Conservation (phyloP, 2,797 vertebrate genomes). For the Pelodytes ibericus region DNA sequence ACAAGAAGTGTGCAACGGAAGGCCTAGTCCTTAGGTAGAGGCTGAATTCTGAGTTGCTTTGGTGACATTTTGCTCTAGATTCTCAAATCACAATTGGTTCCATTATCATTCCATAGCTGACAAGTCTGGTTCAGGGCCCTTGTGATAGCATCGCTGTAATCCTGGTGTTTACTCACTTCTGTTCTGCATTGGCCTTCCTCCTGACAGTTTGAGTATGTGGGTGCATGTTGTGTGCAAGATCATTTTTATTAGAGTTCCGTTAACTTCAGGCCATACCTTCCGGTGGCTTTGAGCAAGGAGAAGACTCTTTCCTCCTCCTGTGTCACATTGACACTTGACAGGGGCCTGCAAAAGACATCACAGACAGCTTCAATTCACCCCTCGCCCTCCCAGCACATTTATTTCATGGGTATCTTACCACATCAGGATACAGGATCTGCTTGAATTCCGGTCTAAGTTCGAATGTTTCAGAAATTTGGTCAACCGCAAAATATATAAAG, state of each 20-base stretch:
- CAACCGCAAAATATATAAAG: slow-evolving; percentile 91
- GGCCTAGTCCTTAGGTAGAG: too few relatives aligned
- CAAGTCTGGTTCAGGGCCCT: too few relatives aligned
- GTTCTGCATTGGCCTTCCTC: slow-evolving; percentile 47
- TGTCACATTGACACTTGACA: slow-evolving; percentile 50
- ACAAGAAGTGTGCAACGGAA: too few relatives aligned
- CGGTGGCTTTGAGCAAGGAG: slow-evolving; percentile 62
- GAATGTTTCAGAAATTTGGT: slow-evolving; percentile 88
- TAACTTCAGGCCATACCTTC: slow-evolving; percentile 76
- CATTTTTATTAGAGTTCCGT: slow-evolving; percentile 79
- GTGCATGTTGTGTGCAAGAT: slow-evolving; percentile 70
- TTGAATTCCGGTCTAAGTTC: slow-evolving; percentile 97
- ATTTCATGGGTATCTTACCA: slow-evolving; percentile 80
- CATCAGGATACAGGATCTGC: slow-evolving; percentile 98
- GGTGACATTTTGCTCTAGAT: too few relatives aligned
- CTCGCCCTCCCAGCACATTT: slow-evolving; percentile 59
- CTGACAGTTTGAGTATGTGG: slow-evolving; percentile 71
- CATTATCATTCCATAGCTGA: too few relatives aligned
- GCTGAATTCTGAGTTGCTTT: too few relatives aligned
- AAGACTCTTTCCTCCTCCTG: slow-evolving; percentile 39
- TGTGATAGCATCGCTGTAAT: background rate
- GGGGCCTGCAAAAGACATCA: slow-evolving; percentile 56
- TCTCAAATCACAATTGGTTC: too few relatives aligned
- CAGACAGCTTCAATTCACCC: slow-evolving; percentile 60
- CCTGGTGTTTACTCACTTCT: background rate